Evolutionary conservation across 1,140 invertebrate genomes (phyloP).

Genomic region (Maconellicoccus hirsutus): DNA sequence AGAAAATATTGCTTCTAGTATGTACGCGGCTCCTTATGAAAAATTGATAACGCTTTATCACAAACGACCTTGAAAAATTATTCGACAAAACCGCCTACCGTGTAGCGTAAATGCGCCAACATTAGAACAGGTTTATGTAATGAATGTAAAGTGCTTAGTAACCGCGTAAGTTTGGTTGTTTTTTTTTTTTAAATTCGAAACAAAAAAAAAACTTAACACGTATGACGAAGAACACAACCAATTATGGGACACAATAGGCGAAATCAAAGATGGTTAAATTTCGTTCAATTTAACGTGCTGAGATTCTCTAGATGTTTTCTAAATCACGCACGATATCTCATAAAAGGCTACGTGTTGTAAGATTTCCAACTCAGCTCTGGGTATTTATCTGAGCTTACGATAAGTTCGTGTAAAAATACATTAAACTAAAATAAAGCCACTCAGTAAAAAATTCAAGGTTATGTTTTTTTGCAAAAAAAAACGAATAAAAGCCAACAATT

Average conservation of each 20-base stretch:
- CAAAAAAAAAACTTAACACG: background rate
- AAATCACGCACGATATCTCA: too few relatives aligned
- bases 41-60: constrained; percentile 17
- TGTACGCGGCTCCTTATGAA: background rate
- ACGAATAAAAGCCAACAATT: too few relatives aligned
- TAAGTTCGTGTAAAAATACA: too few relatives aligned
- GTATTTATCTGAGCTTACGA: too few relatives aligned
- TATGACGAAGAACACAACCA: background rate
- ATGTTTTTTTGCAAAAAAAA: too few relatives aligned
- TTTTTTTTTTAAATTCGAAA: background rate
- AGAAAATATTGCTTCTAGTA: background rate
- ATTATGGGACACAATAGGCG: background rate
- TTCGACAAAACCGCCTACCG: constrained; percentile 10
- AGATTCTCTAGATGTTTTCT: too few relatives aligned
- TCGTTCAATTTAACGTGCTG: background rate
- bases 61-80: constrained; percentile 11
- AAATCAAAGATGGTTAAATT: background rate
- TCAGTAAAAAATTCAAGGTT: too few relatives aligned
- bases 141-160: background rate
- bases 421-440: too few relatives aligned
- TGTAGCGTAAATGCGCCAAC: background rate
- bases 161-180: background rate
- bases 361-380: too few relatives aligned
- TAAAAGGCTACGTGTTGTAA: too few relatives aligned
- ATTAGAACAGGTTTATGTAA: background rate